These are phyloP conservation scores for Bucorvus abyssinicus DNA, from an alignment of 2,797 vertebrate species.

Conservation along the genomic window DNA sequence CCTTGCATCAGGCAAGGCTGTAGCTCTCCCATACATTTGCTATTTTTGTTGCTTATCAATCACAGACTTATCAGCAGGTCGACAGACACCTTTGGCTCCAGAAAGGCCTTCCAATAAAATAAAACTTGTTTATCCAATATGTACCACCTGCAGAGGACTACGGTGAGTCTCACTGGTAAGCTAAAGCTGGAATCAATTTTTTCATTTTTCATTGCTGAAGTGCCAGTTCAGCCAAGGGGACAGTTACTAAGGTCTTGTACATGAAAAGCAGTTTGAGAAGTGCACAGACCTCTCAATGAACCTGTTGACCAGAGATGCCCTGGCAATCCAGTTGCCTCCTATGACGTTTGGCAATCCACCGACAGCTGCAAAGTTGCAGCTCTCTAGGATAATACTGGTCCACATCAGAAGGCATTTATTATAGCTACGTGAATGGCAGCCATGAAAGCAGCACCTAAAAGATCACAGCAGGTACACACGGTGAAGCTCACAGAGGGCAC, in stretches of 20 bases:
- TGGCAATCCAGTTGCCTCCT: not conserved
- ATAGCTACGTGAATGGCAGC: not conserved
- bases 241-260: not conserved
- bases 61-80: not conserved
- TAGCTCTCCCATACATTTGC: not conserved
- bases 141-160: not conserved
- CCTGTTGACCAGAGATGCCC: not conserved
- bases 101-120: not conserved
- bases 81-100: not conserved
- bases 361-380: accelerated
- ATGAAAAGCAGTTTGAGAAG: not conserved
- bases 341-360: not conserved
- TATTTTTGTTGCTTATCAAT: not conserved
- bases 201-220: not conserved
- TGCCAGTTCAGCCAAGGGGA: not conserved
- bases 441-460: not conserved
- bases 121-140: not conserved
- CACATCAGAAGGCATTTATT: not conserved
- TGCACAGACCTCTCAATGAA: not conserved
- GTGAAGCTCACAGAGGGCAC: not conserved
- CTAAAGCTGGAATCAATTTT: not conserved
- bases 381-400: not conserved
- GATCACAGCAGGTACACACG: not conserved
- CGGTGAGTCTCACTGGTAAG: not conserved
- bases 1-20: not conserved